phyloP scores from a whole-genome alignment of 2,888 invertebrate species.

The Lycia hirtaria region DNA sequence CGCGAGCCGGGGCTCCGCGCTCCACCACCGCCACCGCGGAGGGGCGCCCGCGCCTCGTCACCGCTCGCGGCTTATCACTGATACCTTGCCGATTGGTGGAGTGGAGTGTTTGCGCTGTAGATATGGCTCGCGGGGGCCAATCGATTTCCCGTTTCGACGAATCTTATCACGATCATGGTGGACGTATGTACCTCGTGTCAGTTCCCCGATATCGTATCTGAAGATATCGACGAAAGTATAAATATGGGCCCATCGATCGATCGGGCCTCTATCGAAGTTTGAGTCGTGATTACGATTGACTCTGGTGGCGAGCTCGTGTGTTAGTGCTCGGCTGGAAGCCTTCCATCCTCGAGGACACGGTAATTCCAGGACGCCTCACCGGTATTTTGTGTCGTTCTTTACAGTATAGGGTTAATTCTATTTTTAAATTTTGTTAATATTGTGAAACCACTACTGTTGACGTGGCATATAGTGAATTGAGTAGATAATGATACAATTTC shows the following conservation, averaged over 20 bases:
- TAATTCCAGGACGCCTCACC: conserved; percentile 19
- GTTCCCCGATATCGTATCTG: conserved; percentile 80
- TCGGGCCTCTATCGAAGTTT: conserved; percentile 82
- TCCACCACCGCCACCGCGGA: conserved; percentile 16
- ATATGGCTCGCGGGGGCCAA: conserved; percentile 75
- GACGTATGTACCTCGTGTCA: conserved; percentile 78
- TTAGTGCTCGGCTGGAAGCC: conserved; percentile 48
- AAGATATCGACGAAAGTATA: conserved; percentile 84
- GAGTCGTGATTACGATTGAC: conserved; percentile 73
- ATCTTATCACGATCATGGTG: conserved; percentile 83
- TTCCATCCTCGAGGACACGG: conserved; percentile 39
- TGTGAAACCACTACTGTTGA: conserved; percentile 5
- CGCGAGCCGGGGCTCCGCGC: conserved; percentile 54
- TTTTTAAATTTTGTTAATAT: neutral
- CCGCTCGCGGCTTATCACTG: conserved; percentile 63
- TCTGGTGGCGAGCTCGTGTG: conserved; percentile 54
- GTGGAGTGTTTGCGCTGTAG: conserved; percentile 80
- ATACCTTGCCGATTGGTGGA: conserved; percentile 75
- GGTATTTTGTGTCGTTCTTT: conserved; percentile 25
- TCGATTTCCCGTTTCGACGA: conserved; percentile 74
- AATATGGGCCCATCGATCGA: conserved; percentile 85
- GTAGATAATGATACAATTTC: neutral
- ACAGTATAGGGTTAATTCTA: neutral
- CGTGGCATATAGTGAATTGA: conserved; percentile 13
- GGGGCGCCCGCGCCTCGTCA: conserved; percentile 38